Conservation (phyloP, 2,888 invertebrate genomes). For the Rhimphoctona megacephalus region DNA sequence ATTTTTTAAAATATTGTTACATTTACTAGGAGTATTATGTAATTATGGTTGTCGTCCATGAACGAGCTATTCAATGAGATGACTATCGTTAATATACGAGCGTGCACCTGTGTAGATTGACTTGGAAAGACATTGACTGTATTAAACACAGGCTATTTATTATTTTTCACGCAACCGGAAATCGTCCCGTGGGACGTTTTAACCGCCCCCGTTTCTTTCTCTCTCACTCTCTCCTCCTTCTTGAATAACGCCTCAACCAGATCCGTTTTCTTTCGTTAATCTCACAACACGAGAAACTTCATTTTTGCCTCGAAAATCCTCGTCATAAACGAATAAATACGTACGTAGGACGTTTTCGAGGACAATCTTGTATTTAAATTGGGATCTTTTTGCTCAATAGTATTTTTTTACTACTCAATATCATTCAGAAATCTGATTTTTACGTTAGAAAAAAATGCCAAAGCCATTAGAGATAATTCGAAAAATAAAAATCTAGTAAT, state of each 20-base stretch:
- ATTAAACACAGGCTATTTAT: slow-evolving; percentile 22
- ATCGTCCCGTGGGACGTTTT: slow-evolving; percentile 54
- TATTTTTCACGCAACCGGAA: slow-evolving; percentile 64
- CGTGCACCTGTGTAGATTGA: slow-evolving; percentile 30
- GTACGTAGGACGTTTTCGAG: slow-evolving; percentile 11
- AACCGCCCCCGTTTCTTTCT: slow-evolving; percentile 55
- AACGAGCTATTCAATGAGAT: slow-evolving; percentile 41
- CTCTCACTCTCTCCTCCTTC: background rate
- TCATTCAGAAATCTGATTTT: background rate
- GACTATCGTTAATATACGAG: slow-evolving; percentile 12
- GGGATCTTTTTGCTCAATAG: background rate
- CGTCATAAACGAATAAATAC: slow-evolving; percentile 2
- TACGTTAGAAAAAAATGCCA: background rate
- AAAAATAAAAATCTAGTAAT: background rate
- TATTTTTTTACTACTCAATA: background rate
- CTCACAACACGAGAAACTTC: background rate
- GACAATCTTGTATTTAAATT: slow-evolving; percentile 22
- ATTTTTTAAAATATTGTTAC: background rate
- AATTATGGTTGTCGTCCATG: slow-evolving; percentile 18
- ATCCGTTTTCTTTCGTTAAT: slow-evolving; percentile 7
- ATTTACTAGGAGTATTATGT: background rate
- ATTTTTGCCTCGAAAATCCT: slow-evolving; percentile 15
- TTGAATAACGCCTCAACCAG: slow-evolving; percentile 31
- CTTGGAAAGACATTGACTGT: background rate
- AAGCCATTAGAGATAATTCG: background rate